A percentile compares a stretch with the other conserved stretches of the same genome.
Evolutionary conservation across 2,113 vertebrate species (phyloP).

Genomic region (Phalacrocorax brasilianus): DNA sequence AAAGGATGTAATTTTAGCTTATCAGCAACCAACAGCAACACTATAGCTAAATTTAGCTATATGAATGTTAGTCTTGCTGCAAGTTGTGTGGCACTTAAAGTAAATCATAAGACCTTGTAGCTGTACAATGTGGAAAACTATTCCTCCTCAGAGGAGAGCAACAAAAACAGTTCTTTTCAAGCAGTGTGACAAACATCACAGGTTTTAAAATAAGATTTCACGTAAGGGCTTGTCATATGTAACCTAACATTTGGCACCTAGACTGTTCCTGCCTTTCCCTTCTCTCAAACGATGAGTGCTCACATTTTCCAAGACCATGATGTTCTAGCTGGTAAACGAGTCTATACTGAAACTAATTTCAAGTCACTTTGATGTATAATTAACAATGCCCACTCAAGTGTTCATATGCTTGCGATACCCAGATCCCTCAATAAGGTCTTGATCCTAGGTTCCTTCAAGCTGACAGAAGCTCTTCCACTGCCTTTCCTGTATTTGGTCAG

Average conservation of each 20-base stretch:
- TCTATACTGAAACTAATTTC: not conserved
- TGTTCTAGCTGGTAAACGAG: not conserved
- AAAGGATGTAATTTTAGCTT: constrained; percentile 60
- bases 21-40: constrained; percentile 43
- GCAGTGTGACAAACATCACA: not conserved
- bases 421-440: not conserved
- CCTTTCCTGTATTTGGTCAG: not conserved
- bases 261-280: not conserved
- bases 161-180: not conserved
- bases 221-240: not conserved
- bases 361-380: not conserved
- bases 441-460: not conserved
- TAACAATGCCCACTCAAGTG: not conserved
- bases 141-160: not conserved
- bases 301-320: not conserved
- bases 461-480: not conserved
- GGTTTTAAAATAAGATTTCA: not conserved
- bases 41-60: constrained; percentile 47
- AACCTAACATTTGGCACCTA: not conserved
- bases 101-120: constrained; percentile 39
- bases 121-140: not conserved
- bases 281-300: not conserved
- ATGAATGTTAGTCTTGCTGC: not conserved
- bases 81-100: constrained; percentile 13
- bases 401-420: not conserved